Evolutionary conservation across 2,888 invertebrate genomes (phyloP).

Genomic region (Congeria kusceri): DNA sequence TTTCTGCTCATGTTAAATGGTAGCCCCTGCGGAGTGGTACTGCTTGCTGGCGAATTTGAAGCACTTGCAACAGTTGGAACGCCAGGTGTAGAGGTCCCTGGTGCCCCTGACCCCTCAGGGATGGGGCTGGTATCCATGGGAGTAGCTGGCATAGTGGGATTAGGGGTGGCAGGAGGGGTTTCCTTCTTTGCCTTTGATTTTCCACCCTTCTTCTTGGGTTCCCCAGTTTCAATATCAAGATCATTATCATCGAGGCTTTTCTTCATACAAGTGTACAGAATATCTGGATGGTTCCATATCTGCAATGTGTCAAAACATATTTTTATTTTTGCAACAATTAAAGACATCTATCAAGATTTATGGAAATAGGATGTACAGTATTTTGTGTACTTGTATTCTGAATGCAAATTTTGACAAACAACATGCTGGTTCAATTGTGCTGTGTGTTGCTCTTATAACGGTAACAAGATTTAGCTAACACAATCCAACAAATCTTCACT

Average conservation of each 20-base stretch:
- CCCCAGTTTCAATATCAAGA: conserved; percentile 82
- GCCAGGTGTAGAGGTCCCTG: not conserved
- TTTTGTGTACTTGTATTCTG: no score
- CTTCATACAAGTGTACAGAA: conserved; percentile 83
- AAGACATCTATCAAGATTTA: no score
- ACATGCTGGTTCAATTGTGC: no score
- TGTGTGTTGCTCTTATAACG: no score
- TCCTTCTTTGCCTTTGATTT: conserved; percentile 44
- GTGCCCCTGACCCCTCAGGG: not conserved
- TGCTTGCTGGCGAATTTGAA: not conserved
- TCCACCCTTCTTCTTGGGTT: conserved; percentile 67
- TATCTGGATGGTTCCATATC: conserved; percentile 87
- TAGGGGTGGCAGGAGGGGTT: conserved; percentile 48
- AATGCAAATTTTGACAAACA: no score
- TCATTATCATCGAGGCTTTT: conserved; percentile 81
- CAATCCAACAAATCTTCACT: no score
- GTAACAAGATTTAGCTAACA: no score
- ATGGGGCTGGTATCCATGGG: not conserved
- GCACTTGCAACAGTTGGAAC: not conserved
- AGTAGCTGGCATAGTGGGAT: conserved; percentile 13
- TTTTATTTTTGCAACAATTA: no score
- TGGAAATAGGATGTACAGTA: no score
- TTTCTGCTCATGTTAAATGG: conserved; percentile 27
- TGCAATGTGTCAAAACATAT: conserved; percentile 56
- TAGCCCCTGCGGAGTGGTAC: conserved; percentile 11